phyloP scores from a whole-genome alignment of 2,888 invertebrate genomes.

The Athetis lepigone region DNA sequence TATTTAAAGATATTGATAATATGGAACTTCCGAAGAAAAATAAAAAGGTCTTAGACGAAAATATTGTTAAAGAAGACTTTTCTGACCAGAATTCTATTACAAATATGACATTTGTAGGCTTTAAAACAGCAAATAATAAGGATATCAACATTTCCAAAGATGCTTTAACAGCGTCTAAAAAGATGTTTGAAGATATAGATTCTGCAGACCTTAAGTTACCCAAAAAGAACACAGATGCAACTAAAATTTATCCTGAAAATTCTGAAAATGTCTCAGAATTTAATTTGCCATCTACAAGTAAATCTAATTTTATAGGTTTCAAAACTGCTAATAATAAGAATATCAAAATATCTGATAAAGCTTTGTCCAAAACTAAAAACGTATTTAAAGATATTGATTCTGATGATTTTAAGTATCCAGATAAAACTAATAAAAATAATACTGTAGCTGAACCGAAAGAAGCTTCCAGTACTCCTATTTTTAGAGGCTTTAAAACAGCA shows the following conservation, averaged over 20 bases:
- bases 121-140: slow-evolving; percentile 31
- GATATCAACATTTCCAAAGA: slow-evolving; percentile 8
- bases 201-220: not conserved
- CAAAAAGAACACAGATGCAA: not conserved
- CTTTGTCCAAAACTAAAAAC: slow-evolving; percentile 22
- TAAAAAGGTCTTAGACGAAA: not conserved
- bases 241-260: not conserved
- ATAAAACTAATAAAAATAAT: not conserved
- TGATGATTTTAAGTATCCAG: slow-evolving; percentile 5
- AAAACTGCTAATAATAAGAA: slow-evolving; percentile 43
- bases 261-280: not conserved
- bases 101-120: slow-evolving; percentile 1
- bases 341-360: slow-evolving; percentile 27
- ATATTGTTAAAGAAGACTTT: not conserved
- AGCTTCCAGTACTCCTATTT: slow-evolving; percentile 1
- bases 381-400: slow-evolving; percentile 50
- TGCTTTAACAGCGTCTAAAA: slow-evolving; percentile 14
- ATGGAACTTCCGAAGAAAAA: slow-evolving; percentile 5
- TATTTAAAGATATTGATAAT: slow-evolving; percentile 43
- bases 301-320: slow-evolving; percentile 22
- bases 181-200: slow-evolving; percentile 22
- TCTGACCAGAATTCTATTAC: not conserved
- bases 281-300: slow-evolving; percentile 6
- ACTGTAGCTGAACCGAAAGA: not conserved
- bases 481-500: slow-evolving; percentile 48